Evolutionary conservation across 2,113 vertebrate species (phyloP).

Genomic region (Laterallus jamaicensis): DNA sequence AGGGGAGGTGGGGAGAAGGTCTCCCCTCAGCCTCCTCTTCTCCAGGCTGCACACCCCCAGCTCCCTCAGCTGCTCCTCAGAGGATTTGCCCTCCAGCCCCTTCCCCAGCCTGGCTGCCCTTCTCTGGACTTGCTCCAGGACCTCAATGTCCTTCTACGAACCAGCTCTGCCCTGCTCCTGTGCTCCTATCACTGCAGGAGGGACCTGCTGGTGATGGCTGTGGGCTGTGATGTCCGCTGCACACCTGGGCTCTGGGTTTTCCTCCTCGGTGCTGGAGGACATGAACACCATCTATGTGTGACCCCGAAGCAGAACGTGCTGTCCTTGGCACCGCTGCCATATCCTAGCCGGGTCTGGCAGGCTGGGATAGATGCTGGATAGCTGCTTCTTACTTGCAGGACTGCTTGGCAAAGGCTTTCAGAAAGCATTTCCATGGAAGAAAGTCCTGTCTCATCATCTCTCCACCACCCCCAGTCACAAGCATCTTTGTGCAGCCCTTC

Average conservation of each 20-base stretch:
- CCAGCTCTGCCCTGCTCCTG: background rate
- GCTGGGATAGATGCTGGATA: background rate
- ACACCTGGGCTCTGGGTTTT: background rate
- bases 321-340: rapidly evolving
- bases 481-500: constrained; percentile 38
- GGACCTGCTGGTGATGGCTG: background rate
- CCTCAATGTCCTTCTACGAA: background rate
- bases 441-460: background rate
- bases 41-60: no score
- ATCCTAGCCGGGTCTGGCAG: background rate
- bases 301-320: background rate
- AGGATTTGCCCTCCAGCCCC: no score
- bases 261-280: background rate
- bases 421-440: background rate
- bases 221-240: background rate
- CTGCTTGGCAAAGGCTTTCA: background rate
- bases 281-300: background rate
- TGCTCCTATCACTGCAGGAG: background rate
- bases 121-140: no score
- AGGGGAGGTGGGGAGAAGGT: no score
- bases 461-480: background rate
- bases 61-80: no score
- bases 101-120: no score
- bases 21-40: no score
- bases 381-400: background rate